phyloP scores from a whole-genome alignment of 1,140 invertebrate species.

The Drosophila triauraria region DNA sequence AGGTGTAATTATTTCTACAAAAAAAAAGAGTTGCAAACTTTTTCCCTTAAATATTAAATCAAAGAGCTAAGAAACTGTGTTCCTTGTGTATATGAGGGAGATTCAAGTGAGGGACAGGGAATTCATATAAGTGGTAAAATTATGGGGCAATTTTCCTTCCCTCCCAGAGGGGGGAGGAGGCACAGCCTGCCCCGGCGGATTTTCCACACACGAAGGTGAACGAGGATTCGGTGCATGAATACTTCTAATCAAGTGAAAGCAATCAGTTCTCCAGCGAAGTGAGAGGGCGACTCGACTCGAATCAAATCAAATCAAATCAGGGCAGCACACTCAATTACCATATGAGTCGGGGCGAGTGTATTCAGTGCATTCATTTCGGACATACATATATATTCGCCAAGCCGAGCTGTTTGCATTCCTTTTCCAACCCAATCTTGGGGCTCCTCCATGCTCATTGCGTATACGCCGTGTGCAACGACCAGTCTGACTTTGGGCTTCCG shows the following conservation, averaged over 20 bases:
- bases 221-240: conserved; percentile 30
- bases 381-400: conserved; percentile 3
- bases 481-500: not conserved
- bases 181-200: too few species aligned
- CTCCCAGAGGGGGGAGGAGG: too few species aligned
- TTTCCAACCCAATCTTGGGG: conserved; percentile 12
- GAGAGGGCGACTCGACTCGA: conserved; percentile 13
- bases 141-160: conserved; percentile 4
- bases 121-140: conserved; percentile 11
- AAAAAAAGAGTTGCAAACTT: not conserved
- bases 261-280: conserved; percentile 38
- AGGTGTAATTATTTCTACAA: not conserved
- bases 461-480: conserved; percentile 22
- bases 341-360: conserved; percentile 33
- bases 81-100: too few species aligned
- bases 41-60: not conserved
- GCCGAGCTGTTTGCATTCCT: conserved; percentile 11
- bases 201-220: conserved; percentile 1
- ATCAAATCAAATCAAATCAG: conserved; percentile 41
- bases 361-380: conserved; percentile 28
- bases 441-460: conserved; percentile 14
- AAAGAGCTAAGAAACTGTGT: not conserved
- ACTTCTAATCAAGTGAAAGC: conserved; percentile 43
- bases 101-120: not conserved
- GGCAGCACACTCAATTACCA: conserved; percentile 44